Evolutionary conservation across 2,888 invertebrate genomes (phyloP).

Genomic region (Pristionchus japonicus): DNA sequence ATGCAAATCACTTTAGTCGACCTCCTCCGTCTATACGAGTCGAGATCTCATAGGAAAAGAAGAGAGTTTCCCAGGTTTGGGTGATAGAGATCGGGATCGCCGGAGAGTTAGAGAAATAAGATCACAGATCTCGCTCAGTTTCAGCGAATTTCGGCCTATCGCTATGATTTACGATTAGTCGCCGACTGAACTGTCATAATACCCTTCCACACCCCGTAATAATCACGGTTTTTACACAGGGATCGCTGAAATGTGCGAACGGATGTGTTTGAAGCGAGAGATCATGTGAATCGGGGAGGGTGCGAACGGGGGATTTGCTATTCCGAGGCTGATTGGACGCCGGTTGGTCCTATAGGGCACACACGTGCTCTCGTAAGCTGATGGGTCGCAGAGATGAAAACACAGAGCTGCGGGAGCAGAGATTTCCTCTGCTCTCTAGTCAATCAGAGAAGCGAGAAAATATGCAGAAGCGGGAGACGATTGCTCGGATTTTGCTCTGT

Average conservation of each 20-base stretch:
- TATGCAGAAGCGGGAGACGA: no score
- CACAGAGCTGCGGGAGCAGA: neutral
- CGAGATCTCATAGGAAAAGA: neutral
- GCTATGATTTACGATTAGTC: slow-evolving; percentile 9
- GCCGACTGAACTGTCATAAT: neutral
- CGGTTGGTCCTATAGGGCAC: neutral
- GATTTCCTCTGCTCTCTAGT: no score
- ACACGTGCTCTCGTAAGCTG: neutral
- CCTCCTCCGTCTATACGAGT: neutral
- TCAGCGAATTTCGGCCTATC: neutral
- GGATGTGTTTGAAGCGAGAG: neutral
- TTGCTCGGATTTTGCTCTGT: neutral
- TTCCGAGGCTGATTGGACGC: neutral
- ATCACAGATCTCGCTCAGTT: neutral
- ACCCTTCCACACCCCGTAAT: neutral
- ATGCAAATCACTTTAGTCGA: neutral
- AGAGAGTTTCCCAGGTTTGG: neutral
- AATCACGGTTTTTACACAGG: neutral
- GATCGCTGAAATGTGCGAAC: neutral
- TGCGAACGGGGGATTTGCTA: neutral
- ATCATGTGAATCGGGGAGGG: neutral
- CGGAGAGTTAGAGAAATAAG: neutral
- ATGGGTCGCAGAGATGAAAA: neutral
- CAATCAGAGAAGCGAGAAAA: no score
- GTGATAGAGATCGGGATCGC: neutral